Evolutionary conservation across 2,797 vertebrate species (phyloP), one percentile per base, ranked within the genome.

Genomic region (Syndactyla subalaris): DNA sequence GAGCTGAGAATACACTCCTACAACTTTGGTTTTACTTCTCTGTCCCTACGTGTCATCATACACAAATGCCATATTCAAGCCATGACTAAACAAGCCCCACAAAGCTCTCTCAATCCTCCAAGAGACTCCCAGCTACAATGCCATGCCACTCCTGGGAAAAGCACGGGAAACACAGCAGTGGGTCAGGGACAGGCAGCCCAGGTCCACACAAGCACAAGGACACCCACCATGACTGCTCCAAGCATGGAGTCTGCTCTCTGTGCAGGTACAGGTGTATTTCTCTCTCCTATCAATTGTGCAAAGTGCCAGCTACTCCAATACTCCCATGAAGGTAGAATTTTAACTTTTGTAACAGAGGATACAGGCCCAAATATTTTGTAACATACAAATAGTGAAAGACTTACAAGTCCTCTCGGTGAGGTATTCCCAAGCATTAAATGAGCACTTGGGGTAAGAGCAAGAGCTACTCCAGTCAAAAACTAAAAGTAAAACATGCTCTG

Each of bases 1-100:
- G 58, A 83, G 68, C 29, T 43, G 78, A 95, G 90, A 93, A 85
- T 84, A 84, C 8, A 2, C 66, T 88, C 70, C 77, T 92, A 41
- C 70, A 58, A 63, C 85, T 93, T 81, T 92, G 67, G 86, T 85
- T 94, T 83, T 71, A 75, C 51, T 87, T 77, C 74, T 59, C 52
- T n/a, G 14, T 78, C 74, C 52, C 62, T 78, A 88, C 72, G 43
- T 48, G 46, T 61, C 49, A 66, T 84, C 45, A 12, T 0, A 38
- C 1, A 1, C 52, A 63, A 73, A 82, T 3, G 29, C 81, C 59
- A 24, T 29, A 46, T n/a, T 71, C 36, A 9, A 89, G 46, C 70
- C 23, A 12, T 10, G 54, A 46, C 59, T 55, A 38, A 66, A 81
- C 1, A 45, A 89, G 38, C 34, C 45, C 39, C 1, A 0, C 26